A percentile compares a stretch with the other conserved stretches of the same genome.
Conservation (phyloP, 2,888 invertebrate genomes). For the Labia minor region DNA sequence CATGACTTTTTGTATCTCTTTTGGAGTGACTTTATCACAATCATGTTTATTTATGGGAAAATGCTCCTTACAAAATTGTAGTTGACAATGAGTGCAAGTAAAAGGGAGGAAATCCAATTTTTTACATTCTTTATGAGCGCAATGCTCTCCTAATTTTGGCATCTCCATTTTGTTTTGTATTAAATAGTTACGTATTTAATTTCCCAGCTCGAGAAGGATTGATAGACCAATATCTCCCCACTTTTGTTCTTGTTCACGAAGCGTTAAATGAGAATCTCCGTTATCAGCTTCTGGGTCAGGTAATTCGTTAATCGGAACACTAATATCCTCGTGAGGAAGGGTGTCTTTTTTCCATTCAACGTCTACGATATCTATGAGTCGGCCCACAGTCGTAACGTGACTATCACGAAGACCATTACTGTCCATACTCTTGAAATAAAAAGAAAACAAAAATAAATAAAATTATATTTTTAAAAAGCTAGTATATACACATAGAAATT, state of each 20-base stretch:
- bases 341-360: constrained; percentile 78
- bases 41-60: constrained; percentile 45
- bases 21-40: constrained; percentile 37
- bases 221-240: constrained; percentile 52
- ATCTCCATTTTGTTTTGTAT: constrained; percentile 50
- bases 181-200: constrained; percentile 8
- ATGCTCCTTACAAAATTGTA: constrained; percentile 57
- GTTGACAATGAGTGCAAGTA: constrained; percentile 49
- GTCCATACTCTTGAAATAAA: constrained; percentile 4
- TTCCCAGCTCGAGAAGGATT: constrained; percentile 40
- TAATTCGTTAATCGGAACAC: constrained; percentile 73
- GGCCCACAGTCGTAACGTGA: constrained; percentile 61
- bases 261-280: constrained; percentile 78
- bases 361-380: constrained; percentile 69
- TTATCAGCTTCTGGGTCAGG: constrained; percentile 90
- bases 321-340: constrained; percentile 72
- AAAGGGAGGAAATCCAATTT: constrained; percentile 62
- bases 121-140: constrained; percentile 49
- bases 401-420: constrained; percentile 44
- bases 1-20: constrained; percentile 34
- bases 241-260: constrained; percentile 75
- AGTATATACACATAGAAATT: too few species aligned
- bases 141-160: constrained; percentile 57
- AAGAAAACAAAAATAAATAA: too few species aligned
- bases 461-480: too few species aligned